Evolutionary conservation across 2,113 vertebrate genomes (phyloP).

Genomic region (Prionailurus viverrinus): DNA sequence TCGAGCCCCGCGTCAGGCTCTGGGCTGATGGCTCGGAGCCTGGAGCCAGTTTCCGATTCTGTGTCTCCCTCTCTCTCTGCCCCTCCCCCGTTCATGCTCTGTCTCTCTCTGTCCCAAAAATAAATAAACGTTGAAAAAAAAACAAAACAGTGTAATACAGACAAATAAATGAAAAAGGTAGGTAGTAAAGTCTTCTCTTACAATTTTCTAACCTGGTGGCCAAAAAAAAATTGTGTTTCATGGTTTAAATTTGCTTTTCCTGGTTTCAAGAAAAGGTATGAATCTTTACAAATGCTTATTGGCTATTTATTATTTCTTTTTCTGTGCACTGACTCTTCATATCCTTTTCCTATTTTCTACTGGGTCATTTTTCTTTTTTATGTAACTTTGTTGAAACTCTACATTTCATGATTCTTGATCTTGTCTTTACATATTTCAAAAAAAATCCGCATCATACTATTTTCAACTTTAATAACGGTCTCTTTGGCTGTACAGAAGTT

Average conservation of each 20-base stretch:
- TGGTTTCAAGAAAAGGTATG: neutral
- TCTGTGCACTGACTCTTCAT: neutral
- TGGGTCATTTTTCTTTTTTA: neutral
- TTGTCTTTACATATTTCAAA: constrained; percentile 1
- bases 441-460: neutral
- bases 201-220: neutral
- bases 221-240: neutral
- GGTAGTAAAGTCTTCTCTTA: neutral
- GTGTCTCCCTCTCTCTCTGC: too few relatives aligned
- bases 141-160: neutral
- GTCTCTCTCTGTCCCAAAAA: too few relatives aligned
- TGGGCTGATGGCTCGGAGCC: too few relatives aligned
- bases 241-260: neutral
- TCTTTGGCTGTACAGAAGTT: neutral
- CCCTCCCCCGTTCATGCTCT: too few relatives aligned
- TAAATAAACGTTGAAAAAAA: too few relatives aligned
- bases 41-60: too few relatives aligned
- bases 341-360: neutral
- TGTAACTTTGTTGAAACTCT: neutral
- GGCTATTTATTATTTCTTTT: neutral
- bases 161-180: neutral
- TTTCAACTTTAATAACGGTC: neutral
- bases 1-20: too few relatives aligned
- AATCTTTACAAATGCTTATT: neutral
- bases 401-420: neutral